phyloP scores from a whole-genome alignment of 2,113 vertebrate species.

The Toxostoma redivivum region DNA sequence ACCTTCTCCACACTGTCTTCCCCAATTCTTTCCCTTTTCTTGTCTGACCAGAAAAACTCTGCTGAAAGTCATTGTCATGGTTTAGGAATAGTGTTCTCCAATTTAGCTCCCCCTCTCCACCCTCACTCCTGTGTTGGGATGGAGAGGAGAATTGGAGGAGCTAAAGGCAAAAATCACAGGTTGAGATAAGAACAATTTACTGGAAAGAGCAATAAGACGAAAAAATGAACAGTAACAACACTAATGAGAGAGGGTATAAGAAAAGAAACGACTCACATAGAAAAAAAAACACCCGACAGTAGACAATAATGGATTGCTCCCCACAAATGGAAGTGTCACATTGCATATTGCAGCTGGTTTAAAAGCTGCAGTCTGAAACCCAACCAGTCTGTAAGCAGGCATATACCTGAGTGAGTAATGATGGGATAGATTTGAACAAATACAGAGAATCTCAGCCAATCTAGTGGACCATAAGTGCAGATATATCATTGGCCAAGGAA shows the following conservation, averaged over 20 bases:
- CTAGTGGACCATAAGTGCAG: too few relatives aligned
- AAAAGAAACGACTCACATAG: neutral
- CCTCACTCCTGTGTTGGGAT: neutral
- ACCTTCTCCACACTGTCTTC: neutral
- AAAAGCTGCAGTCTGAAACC: too few relatives aligned
- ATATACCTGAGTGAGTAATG: too few relatives aligned
- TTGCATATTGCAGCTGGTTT: too few relatives aligned
- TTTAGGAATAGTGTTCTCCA: neutral
- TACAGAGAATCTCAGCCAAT: too few relatives aligned
- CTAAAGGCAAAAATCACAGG: neutral
- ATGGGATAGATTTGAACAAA: too few relatives aligned
- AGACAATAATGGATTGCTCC: neutral
- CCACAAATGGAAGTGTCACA: neutral
- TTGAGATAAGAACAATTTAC: neutral
- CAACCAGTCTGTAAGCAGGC: too few relatives aligned
- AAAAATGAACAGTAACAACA: neutral
- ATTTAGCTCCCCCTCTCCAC: neutral
- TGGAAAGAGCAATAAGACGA: neutral
- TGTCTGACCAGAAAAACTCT: neutral
- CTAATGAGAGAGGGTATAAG: neutral
- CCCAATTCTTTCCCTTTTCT: neutral
- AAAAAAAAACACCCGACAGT: neutral
- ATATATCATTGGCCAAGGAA: too few relatives aligned
- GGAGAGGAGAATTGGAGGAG: neutral
- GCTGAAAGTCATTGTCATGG: neutral